A percentile compares a stretch with the other conserved stretches of the same genome.
Conservation (phyloP, 2,888 invertebrate genomes). For the Andrena chrysosceles region DNA sequence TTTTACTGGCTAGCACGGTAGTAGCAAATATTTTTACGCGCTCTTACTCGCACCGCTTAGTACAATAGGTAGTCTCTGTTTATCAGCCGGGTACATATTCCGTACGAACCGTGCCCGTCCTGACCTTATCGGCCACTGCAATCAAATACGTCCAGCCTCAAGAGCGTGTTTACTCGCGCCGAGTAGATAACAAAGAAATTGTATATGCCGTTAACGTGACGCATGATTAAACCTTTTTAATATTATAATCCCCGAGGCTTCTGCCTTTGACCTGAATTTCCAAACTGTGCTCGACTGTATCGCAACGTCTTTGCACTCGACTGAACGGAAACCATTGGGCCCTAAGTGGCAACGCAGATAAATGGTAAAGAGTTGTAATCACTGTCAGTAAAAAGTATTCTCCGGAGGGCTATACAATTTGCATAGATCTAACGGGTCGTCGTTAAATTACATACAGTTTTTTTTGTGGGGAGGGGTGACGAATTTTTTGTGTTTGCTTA, state of each 20-base stretch:
- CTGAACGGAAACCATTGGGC: too few relatives aligned
- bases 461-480: too few relatives aligned
- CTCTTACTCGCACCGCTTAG: not conserved
- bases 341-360: not conserved
- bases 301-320: too few relatives aligned
- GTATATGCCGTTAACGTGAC: not conserved
- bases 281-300: too few relatives aligned
- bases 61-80: conserved; percentile 3
- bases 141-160: conserved; percentile 36
- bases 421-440: too few relatives aligned
- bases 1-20: not conserved
- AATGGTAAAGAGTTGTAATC: not conserved
- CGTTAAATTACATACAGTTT: too few relatives aligned
- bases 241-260: not conserved
- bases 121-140: conserved; percentile 29
- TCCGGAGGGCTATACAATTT: too few relatives aligned
- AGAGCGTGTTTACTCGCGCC: conserved; percentile 33
- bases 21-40: not conserved
- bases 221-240: not conserved
- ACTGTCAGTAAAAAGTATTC: not conserved
- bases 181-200: conserved; percentile 31
- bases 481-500: too few relatives aligned
- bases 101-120: not conserved
- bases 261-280: not conserved
- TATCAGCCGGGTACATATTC: conserved; percentile 24